Evolutionary conservation across 2,113 vertebrate species (phyloP), one percentile per base, ranked within the genome.

Genomic region (Turdus rufiventris): DNA sequence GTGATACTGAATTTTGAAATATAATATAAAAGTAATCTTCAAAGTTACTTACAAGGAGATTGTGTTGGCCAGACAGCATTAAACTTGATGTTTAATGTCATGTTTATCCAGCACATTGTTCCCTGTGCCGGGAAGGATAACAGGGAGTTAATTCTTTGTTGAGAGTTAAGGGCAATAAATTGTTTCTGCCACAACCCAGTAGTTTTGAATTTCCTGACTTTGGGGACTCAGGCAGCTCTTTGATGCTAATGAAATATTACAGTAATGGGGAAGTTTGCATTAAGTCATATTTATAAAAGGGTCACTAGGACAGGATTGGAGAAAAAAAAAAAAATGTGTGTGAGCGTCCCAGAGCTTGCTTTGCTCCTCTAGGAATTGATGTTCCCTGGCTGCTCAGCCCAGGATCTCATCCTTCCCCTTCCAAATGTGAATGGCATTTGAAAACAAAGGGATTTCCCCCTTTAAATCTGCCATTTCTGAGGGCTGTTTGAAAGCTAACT

Each of bases 241-340:
- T 96, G 92, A 92, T 95, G 92, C 91, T 96, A 80, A 96, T 94
- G 93, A 94, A 92, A 89, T 80, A 83, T 74, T 93, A 62, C 93
- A 94, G 83, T 89, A 77, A 89, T 92, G 82, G 94, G 77, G 80
- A 91, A 85, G 85, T 72, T 92, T 73, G 57, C 50, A 71, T 89
- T 91, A 84, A 80, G 40, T 94, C 48, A 1, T 29, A n/a, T 78
- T 95, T 89, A 71, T 34, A 47, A 56, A 78, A 75, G 84, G 87
- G 91, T 94, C 89, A 70, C 61, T 82, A 17, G 93, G 94, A 85
- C 57, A 61, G 62, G 38, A 38, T 31, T 56, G 40, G 5, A 4
- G 1, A 65, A 53, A 68, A 29, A 54, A 42, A 23, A 47, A 57
- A 34, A 60, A 12, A n/a, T 0, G 2, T 36, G 28, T 42, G 29